Percentiles rank a stretch among this genome's conserved stretches.
Conservation (phyloP, 2,113 vertebrate species). For the Beaufortia kweichowensis region DNA sequence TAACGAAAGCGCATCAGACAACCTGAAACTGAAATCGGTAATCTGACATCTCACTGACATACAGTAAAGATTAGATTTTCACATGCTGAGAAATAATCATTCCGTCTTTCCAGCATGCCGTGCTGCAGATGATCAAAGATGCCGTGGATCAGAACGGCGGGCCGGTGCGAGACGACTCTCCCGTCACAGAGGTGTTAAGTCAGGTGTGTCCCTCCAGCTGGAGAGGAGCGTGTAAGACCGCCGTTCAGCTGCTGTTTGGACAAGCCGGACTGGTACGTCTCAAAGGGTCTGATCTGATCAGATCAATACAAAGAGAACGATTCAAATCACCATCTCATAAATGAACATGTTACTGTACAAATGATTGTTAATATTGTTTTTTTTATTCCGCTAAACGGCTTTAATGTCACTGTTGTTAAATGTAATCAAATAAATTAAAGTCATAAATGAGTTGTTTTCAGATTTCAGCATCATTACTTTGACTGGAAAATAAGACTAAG, state of each 20-base stretch:
- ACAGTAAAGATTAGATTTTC: not conserved
- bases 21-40: conserved; percentile 98
- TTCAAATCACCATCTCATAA: too few species aligned
- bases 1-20: conserved; percentile 93
- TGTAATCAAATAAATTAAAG: too few species aligned
- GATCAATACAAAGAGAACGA: too few species aligned
- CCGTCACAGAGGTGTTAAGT: conserved; percentile 93
- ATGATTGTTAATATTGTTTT: too few species aligned
- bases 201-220: conserved; percentile 97
- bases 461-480: not conserved
- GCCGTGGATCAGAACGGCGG: conserved; percentile 89
- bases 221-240: conserved; percentile 97
- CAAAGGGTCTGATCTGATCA: not conserved
- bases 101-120: conserved; percentile 79
- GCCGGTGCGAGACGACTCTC: conserved; percentile 83
- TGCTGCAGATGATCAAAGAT: conserved; percentile 95
- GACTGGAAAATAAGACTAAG: not conserved
- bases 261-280: conserved; percentile 95
- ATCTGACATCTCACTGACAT: not conserved
- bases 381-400: too few species aligned
- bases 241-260: conserved; percentile 94
- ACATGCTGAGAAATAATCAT: too few species aligned
- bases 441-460: too few species aligned
- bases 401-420: too few species aligned
- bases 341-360: too few species aligned